A percentile compares a stretch with the other conserved stretches of the same genome.
These are phyloP conservation scores for Phymorhynchus buccinoides DNA, from an alignment of 1,140 invertebrate species.

Conservation along the genomic window DNA sequence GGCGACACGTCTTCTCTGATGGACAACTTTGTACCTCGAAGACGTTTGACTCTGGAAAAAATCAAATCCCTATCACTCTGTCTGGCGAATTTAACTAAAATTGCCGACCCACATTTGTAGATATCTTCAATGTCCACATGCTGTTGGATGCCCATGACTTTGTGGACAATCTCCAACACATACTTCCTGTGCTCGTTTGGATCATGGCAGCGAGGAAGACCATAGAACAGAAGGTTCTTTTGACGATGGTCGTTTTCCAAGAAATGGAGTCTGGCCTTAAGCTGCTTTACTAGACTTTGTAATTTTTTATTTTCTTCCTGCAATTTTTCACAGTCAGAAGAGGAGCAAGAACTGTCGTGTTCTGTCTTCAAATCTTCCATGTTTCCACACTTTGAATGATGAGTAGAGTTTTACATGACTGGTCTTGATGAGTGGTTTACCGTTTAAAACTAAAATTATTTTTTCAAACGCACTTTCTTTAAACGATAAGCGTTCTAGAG, in stretches of 20 bases:
- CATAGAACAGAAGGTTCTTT: neutral
- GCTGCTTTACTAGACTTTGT: neutral
- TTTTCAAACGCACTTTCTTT: no score
- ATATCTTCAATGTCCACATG: neutral
- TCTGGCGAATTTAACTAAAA: neutral
- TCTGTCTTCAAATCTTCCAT: neutral
- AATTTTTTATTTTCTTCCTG: neutral
- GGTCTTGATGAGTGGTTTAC: no score
- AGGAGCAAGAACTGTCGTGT: neutral
- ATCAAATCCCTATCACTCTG: neutral
- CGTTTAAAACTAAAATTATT: no score
- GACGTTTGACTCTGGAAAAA: neutral
- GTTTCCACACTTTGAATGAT: no score
- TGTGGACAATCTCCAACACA: neutral
- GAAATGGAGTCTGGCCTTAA: neutral
- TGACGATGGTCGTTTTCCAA: neutral
- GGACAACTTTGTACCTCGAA: neutral
- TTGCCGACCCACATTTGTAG: neutral
- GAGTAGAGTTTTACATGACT: no score
- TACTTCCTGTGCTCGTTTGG: neutral
- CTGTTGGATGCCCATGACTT: neutral
- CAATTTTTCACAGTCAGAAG: neutral
- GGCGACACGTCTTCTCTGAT: conserved; percentile 16
- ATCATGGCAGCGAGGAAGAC: neutral
- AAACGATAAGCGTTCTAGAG: no score